A percentile compares a stretch with the other conserved stretches of the same genome.
Conservation (phyloP, 2,888 invertebrate genomes). For the Trissonchulus sp. region DNA sequence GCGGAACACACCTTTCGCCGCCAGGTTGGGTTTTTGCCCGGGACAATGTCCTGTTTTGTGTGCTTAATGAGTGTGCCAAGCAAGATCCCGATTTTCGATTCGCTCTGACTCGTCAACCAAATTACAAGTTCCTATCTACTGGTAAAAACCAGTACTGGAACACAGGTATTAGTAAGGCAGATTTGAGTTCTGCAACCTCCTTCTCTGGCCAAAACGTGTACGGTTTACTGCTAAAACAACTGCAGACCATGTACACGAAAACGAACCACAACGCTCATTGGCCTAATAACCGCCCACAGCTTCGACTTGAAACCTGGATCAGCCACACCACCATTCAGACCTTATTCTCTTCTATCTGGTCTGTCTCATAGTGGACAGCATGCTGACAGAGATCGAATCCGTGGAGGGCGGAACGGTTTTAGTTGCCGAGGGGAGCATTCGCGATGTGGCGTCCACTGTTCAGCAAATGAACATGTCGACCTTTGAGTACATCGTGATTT, state of each 20-base stretch:
- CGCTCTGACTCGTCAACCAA: not conserved
- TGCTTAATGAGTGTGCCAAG: not conserved
- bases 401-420: not conserved
- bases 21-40: not conserved
- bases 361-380: not conserved
- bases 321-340: not conserved
- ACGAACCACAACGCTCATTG: no score
- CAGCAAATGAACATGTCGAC: not conserved
- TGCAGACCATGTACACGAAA: no score
- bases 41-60: not conserved
- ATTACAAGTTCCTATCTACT: not conserved
- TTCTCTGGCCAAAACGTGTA: not conserved
- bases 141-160: not conserved
- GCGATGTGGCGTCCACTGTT: not conserved
- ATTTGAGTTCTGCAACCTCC: no score
- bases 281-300: not conserved
- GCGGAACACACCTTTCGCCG: not conserved
- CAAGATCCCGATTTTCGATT: not conserved
- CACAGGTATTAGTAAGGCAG: no score
- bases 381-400: not conserved
- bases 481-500: not conserved
- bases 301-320: not conserved
- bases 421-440: not conserved
- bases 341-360: not conserved
- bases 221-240: not conserved